These are phyloP conservation scores for Cuniculus paca DNA, from an alignment of 2,797 vertebrate genomes.

Conservation along the genomic window DNA sequence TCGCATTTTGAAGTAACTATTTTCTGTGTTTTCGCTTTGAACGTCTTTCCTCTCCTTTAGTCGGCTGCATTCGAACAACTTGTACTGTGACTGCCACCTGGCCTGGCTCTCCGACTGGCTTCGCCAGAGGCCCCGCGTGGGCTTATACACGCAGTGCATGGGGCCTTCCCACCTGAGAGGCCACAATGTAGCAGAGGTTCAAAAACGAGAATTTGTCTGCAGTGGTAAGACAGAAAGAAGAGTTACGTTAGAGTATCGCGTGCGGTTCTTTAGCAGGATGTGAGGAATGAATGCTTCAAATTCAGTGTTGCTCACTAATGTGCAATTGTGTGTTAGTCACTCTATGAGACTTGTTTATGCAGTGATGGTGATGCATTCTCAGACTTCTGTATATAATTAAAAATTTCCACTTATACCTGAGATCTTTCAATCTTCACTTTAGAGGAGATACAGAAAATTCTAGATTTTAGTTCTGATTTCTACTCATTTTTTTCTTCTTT, in stretches of 20 bases:
- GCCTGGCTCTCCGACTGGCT: conserved; percentile 99
- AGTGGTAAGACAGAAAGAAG: conserved; percentile 90
- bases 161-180: conserved; percentile 95
- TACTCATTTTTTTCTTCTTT: background rate
- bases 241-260: accelerated
- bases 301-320: background rate
- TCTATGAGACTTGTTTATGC: background rate
- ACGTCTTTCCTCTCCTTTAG: conserved; percentile 83
- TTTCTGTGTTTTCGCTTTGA: background rate
- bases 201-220: conserved; percentile 98
- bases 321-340: background rate
- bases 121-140: conserved; percentile 96
- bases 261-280: accelerated
- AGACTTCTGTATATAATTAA: background rate
- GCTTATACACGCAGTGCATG: conserved; percentile 99
- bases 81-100: conserved; percentile 97
- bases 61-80: conserved; percentile 98
- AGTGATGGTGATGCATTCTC: background rate
- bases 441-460: background rate
- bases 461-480: background rate
- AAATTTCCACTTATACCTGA: background rate
- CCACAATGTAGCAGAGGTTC: conserved; percentile 98
- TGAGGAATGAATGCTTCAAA: background rate
- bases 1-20: background rate
- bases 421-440: background rate